Conservation (phyloP, 2,888 invertebrate species). For the Tricholauxania praeusta region DNA sequence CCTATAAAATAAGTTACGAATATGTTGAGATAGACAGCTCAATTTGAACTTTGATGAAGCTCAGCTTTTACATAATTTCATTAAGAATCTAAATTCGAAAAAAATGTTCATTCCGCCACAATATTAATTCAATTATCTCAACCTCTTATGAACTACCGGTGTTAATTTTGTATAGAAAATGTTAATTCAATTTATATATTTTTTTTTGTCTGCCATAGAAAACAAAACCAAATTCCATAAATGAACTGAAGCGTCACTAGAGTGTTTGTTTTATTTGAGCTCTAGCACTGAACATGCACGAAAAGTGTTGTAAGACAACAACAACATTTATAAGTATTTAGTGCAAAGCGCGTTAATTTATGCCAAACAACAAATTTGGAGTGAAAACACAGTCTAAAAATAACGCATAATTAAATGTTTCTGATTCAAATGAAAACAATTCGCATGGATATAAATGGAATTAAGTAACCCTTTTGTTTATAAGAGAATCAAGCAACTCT, state of each 20-base stretch:
- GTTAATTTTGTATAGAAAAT: no score
- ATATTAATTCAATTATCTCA: no score
- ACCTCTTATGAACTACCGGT: no score
- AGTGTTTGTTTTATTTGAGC: neutral
- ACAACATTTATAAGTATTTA: neutral
- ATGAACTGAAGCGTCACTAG: conserved; percentile 9
- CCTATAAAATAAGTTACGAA: no score
- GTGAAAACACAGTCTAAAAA: conserved; percentile 3
- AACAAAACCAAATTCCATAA: conserved; percentile 10
- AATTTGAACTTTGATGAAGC: no score
- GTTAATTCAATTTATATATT: no score
- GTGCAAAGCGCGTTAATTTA: neutral
- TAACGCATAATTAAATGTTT: neutral
- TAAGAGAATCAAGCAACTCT: neutral
- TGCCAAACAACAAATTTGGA: neutral
- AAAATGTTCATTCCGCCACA: no score
- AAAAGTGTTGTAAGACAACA: neutral
- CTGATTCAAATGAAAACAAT: neutral
- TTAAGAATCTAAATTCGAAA: no score
- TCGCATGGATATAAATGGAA: neutral
- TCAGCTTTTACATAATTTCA: no score
- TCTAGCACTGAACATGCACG: neutral
- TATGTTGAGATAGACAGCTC: no score
- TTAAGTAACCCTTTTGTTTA: neutral
- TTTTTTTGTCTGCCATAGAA: no score